Evolutionary conservation across 2,797 vertebrate genomes (phyloP).

Genomic region (Bovichtus diacanthus): DNA sequence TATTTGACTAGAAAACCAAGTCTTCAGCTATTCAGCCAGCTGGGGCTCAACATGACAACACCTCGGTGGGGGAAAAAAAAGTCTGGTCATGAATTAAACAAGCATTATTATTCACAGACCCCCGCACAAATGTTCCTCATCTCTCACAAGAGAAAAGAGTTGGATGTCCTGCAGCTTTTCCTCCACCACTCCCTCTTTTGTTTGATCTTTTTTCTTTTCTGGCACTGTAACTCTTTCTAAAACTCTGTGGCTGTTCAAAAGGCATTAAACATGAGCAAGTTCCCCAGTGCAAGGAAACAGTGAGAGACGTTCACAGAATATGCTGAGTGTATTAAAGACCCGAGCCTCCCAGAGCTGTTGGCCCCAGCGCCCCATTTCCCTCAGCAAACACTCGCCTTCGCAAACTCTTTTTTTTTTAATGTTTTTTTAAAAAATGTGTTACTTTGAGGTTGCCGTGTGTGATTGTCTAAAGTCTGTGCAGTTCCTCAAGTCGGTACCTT

Average conservation of each 20-base stretch:
- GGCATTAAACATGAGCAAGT: conserved; percentile 80
- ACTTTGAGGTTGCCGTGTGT: conserved; percentile 17
- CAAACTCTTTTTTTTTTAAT: conserved; percentile 38
- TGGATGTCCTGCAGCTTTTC: conserved; percentile 78
- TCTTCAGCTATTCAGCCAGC: conserved; percentile 24
- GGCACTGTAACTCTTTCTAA: conserved; percentile 63
- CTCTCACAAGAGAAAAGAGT: conserved; percentile 44
- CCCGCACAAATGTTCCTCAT: conserved; percentile 68
- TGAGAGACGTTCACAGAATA: conserved; percentile 56
- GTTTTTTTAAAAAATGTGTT: no score
- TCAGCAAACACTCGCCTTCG: conserved; percentile 47
- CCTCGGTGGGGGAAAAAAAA: conserved; percentile 23
- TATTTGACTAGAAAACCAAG: not conserved
- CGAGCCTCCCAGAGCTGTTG: conserved; percentile 47
- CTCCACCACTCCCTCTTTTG: conserved; percentile 47
- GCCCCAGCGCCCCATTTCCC: conserved; percentile 51
- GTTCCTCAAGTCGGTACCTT: conserved; percentile 35
- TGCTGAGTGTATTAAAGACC: conserved; percentile 49
- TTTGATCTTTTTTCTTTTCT: conserved; percentile 76
- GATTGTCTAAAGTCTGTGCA: conserved; percentile 1
- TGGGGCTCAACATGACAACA: conserved; percentile 15
- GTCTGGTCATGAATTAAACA: conserved; percentile 73
- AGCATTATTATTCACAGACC: conserved; percentile 61
- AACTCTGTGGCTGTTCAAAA: conserved; percentile 74
- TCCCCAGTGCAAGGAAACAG: conserved; percentile 62